A percentile compares a stretch with the other conserved stretches of the same genome.
These are phyloP conservation scores for Macaria liturata DNA, from an alignment of 2,888 invertebrate genomes.

Conservation along the genomic window DNA sequence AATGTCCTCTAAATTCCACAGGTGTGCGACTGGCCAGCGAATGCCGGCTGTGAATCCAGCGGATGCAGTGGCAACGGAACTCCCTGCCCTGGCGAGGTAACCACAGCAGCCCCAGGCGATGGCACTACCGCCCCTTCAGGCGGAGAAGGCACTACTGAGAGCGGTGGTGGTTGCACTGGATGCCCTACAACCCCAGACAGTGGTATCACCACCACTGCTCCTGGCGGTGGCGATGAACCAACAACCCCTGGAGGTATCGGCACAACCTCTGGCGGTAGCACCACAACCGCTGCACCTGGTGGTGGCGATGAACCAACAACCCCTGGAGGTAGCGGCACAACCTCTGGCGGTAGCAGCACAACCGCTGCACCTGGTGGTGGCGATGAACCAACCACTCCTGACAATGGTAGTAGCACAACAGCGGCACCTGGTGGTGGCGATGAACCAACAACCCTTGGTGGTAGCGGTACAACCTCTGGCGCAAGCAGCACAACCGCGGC, in stretches of 20 bases:
- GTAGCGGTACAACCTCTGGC: constrained; percentile 1
- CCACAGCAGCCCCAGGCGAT: too few relatives aligned
- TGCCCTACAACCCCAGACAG: constrained; percentile 7
- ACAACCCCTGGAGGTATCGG: constrained; percentile 2
- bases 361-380: constrained; percentile 11
- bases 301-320: constrained; percentile 1
- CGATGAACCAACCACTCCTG: constrained; percentile 3
- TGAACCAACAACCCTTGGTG: constrained; percentile 2
- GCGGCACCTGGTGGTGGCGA: constrained; percentile 19
- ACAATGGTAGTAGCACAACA: constrained; percentile 13
- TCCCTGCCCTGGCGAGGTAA: too few relatives aligned
- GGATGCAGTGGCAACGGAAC: too few relatives aligned
- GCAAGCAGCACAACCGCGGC: constrained; percentile 15
- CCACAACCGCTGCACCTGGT: background rate
- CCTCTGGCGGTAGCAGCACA: constrained; percentile 2
- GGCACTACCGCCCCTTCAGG: too few relatives aligned
- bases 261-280: background rate
- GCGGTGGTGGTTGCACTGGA: constrained; percentile 1
- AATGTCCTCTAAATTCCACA: background rate
- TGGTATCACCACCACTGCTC: constrained; percentile 4
- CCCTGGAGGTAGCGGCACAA: constrained; percentile 6
- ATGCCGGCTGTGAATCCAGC: constrained; percentile 1
- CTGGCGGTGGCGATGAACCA: constrained; percentile 7
- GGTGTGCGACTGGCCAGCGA: constrained; percentile 9
- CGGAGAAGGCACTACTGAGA: too few relatives aligned